A percentile compares a stretch with the other conserved stretches of the same genome.
Evolutionary conservation across 2,888 invertebrate species (phyloP).

Genomic region (Tortrix viridana): DNA sequence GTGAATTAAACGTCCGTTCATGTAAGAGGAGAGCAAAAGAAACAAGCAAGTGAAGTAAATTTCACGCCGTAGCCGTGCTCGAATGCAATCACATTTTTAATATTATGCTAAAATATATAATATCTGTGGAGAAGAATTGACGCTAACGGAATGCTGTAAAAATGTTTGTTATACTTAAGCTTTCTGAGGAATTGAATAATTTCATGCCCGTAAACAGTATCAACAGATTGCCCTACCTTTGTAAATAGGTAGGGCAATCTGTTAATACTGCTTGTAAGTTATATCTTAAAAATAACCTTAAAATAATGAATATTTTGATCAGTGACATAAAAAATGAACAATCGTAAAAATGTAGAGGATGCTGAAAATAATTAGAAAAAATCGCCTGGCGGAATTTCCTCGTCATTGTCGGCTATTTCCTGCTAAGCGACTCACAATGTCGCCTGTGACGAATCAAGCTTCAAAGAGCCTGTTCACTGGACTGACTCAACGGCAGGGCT

Average conservation of each 20-base stretch:
- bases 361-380: slow-evolving; percentile 65
- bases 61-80: slow-evolving; percentile 35
- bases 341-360: slow-evolving; percentile 46
- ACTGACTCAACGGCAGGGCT: slow-evolving; percentile 39
- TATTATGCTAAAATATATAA: slow-evolving; percentile 34
- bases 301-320: not conserved
- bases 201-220: slow-evolving; percentile 7
- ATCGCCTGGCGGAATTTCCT: slow-evolving; percentile 66
- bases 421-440: slow-evolving; percentile 56
- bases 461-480: slow-evolving; percentile 57
- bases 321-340: not conserved
- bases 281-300: too few species aligned
- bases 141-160: slow-evolving; percentile 15
- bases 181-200: slow-evolving; percentile 10
- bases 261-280: too few species aligned
- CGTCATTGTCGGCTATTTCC: slow-evolving; percentile 68
- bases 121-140: slow-evolving; percentile 29
- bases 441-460: slow-evolving; percentile 62
- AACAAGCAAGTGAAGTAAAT: slow-evolving; percentile 44
- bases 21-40: slow-evolving; percentile 27
- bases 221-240: not conserved
- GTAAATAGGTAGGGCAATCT: not conserved
- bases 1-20: slow-evolving; percentile 31
- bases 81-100: slow-evolving; percentile 38
- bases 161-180: slow-evolving; percentile 20